These are phyloP conservation scores for Ephialtes manifestator DNA, from an alignment of 2,888 invertebrate genomes.

Conservation along the genomic window DNA sequence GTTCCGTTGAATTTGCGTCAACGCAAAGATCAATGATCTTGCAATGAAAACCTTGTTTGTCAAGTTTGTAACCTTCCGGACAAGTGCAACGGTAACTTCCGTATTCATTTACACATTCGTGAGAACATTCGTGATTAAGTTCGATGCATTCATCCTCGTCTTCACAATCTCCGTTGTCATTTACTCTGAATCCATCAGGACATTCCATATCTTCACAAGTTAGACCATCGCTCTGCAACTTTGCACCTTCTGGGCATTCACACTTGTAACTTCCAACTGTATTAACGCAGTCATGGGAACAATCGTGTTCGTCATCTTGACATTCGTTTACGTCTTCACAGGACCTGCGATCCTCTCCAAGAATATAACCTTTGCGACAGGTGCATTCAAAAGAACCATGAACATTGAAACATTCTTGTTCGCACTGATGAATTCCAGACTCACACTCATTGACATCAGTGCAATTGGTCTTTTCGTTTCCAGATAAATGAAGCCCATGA, in stretches of 20 bases:
- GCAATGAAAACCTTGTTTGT: conserved; percentile 81
- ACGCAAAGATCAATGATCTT: conserved; percentile 71
- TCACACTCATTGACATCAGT: conserved; percentile 73
- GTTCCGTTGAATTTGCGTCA: conserved; percentile 58
- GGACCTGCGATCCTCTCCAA: conserved; percentile 85
- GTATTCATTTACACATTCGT: conserved; percentile 86
- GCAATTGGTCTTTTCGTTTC: conserved; percentile 74
- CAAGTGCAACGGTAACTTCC: conserved; percentile 89
- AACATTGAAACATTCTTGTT: conserved; percentile 86
- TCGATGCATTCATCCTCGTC: conserved; percentile 85
- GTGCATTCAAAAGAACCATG: conserved; percentile 87
- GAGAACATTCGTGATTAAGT: conserved; percentile 85
- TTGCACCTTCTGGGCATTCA: conserved; percentile 77
- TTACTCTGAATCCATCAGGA: conserved; percentile 70
- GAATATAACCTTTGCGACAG: conserved; percentile 86
- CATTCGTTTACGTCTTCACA: conserved; percentile 85
- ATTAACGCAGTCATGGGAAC: conserved; percentile 83
- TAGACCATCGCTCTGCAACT: conserved; percentile 83
- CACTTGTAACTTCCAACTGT: conserved; percentile 84
- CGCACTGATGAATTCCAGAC: conserved; percentile 80
- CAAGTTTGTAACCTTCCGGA: conserved; percentile 86
- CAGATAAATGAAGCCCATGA: conserved; percentile 80
- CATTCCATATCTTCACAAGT: conserved; percentile 81
- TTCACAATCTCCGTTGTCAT: conserved; percentile 74
- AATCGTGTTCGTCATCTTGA: conserved; percentile 83